Evolutionary conservation across 2,797 vertebrate species (phyloP).

Genomic region (Arctocebus calabarensis): DNA sequence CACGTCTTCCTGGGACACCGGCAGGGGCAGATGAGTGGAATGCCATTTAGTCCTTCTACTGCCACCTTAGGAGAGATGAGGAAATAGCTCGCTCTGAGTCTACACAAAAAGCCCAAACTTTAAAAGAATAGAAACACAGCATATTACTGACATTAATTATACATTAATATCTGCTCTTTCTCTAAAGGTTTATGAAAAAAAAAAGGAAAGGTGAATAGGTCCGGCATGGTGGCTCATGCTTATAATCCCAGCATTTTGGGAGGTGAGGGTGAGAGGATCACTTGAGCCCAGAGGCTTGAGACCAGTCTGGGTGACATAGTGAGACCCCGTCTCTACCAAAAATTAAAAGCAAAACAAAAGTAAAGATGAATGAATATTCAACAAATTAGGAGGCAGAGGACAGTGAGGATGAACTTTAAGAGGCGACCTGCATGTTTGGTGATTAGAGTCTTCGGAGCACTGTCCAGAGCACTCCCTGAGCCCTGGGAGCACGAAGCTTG

Average conservation of each 20-base stretch:
- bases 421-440: neutral
- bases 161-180: neutral
- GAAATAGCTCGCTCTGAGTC: neutral
- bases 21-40: neutral
- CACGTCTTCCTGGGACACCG: neutral
- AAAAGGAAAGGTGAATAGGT: neutral
- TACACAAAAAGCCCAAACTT: neutral
- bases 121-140: neutral
- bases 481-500: no score
- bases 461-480: rapidly evolving
- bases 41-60: constrained; percentile 9
- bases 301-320: neutral
- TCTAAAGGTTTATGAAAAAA: neutral
- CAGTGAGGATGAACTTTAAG: neutral
- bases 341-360: neutral
- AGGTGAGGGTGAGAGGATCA: neutral
- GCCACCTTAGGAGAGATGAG: constrained; percentile 42
- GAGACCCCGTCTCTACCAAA: neutral
- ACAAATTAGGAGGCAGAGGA: neutral
- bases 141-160: neutral
- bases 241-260: neutral
- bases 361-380: neutral
- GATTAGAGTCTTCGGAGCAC: neutral
- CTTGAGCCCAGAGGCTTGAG: neutral
- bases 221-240: no score